These are phyloP conservation scores for Plemyria rubiginata DNA, from an alignment of 2,888 invertebrate genomes.

Conservation along the genomic window DNA sequence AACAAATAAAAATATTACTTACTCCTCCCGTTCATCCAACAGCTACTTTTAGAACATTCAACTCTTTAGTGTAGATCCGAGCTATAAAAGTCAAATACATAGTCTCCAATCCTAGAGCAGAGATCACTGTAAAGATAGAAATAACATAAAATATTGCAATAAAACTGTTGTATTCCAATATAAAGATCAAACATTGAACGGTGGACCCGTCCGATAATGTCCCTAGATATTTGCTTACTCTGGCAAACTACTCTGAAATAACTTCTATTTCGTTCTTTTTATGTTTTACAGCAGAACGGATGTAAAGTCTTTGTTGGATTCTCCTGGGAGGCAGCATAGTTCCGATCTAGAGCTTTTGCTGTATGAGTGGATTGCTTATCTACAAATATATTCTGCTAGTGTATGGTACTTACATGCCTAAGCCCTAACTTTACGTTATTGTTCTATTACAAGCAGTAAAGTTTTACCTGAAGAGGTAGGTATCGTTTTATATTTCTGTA, in stretches of 20 bases:
- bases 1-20: no score
- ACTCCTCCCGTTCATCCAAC: no score
- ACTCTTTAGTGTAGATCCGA: conserved; percentile 10
- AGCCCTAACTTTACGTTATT: no score
- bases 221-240: conserved; percentile 37
- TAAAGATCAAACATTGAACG: conserved; percentile 32
- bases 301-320: conserved; percentile 31
- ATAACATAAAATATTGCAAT: conserved; percentile 28
- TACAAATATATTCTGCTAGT: background rate
- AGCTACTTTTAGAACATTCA: conserved; percentile 9
- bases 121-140: conserved; percentile 30
- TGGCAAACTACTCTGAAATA: conserved; percentile 34
- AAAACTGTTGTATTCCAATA: conserved; percentile 31
- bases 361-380: conserved; percentile 14
- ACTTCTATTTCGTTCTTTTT: conserved; percentile 19
- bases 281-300: conserved; percentile 27
- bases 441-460: no score
- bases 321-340: conserved; percentile 27
- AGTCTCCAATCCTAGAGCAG: conserved; percentile 13
- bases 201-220: conserved; percentile 36
- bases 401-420: no score
- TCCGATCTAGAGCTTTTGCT: conserved; percentile 22
- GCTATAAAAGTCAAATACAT: conserved; percentile 9
- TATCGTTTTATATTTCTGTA: no score
- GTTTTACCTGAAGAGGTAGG: no score